These are phyloP conservation scores for Mallateleia sp. DNA, from an alignment of 2,888 invertebrate species.

Conservation along the genomic window DNA sequence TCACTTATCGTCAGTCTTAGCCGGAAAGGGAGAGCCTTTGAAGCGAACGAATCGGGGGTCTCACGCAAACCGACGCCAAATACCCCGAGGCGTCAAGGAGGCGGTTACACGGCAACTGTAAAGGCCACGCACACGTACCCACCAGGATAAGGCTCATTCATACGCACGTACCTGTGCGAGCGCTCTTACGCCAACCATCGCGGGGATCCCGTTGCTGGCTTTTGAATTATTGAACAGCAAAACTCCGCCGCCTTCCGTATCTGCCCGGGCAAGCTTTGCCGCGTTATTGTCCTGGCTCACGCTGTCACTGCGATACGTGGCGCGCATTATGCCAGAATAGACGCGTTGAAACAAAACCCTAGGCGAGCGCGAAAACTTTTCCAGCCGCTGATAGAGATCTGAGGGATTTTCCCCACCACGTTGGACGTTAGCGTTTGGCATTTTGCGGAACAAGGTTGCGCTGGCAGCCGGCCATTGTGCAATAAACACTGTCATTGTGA, in stretches of 20 bases:
- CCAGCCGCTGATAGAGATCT: slow-evolving; percentile 26
- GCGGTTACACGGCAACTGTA: slow-evolving; percentile 56
- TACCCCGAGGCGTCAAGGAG: slow-evolving; percentile 72
- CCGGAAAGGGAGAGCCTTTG: slow-evolving; percentile 51
- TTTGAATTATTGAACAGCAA: slow-evolving; percentile 86
- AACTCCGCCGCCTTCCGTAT: slow-evolving; percentile 57
- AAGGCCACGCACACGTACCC: slow-evolving; percentile 58
- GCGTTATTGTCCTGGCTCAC: slow-evolving; percentile 70
- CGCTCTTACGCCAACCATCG: slow-evolving; percentile 67
- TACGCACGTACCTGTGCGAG: slow-evolving; percentile 68
- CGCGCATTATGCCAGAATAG: slow-evolving; percentile 60
- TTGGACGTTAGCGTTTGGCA: slow-evolving; percentile 21
- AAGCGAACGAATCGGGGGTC: slow-evolving; percentile 45
- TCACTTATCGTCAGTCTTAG: slow-evolving; percentile 83
- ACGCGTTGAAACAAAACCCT: slow-evolving; percentile 61
- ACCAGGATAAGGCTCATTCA: slow-evolving; percentile 72
- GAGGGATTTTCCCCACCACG: background rate
- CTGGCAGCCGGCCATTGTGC: slow-evolving; percentile 62
- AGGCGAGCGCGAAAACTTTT: slow-evolving; percentile 62
- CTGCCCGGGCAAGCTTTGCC: slow-evolving; percentile 41
- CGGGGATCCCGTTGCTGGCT: slow-evolving; percentile 75
- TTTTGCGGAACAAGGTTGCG: slow-evolving; percentile 52
- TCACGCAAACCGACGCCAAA: slow-evolving; percentile 72
- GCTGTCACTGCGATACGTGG: slow-evolving; percentile 64
- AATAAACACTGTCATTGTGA: slow-evolving; percentile 70